phyloP scores from a whole-genome alignment of 2,113 vertebrate genomes.

The Lagenorhynchus albirostris region DNA sequence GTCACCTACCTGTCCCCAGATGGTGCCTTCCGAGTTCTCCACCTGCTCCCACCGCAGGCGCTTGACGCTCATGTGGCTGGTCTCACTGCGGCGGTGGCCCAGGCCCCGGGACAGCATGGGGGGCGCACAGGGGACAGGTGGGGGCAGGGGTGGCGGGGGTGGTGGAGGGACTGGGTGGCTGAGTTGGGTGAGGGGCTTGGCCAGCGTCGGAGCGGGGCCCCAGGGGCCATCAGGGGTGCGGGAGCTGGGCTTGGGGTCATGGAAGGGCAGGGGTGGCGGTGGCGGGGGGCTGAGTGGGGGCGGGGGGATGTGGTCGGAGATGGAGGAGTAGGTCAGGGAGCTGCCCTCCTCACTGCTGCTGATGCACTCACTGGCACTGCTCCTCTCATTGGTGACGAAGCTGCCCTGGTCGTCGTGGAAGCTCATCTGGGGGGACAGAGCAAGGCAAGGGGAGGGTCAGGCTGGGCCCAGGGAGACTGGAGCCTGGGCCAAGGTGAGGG shows the following conservation, averaged over 20 bases:
- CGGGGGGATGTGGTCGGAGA: slow-evolving; percentile 91
- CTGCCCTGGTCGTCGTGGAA: slow-evolving; percentile 94
- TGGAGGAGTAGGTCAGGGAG: slow-evolving; percentile 93
- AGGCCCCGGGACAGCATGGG: slow-evolving; percentile 83
- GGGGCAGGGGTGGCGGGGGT: slow-evolving; percentile 68
- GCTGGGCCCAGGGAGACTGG: background rate
- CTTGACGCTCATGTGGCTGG: slow-evolving; percentile 97
- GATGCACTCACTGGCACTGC: slow-evolving; percentile 91
- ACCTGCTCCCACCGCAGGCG: slow-evolving; percentile 98
- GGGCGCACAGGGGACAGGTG: slow-evolving; percentile 74
- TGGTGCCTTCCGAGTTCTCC: slow-evolving; percentile 98
- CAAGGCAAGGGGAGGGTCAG: background rate
- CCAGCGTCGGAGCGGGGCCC: background rate
- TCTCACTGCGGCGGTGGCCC: slow-evolving; percentile 87
- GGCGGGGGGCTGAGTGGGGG: slow-evolving; percentile 90
- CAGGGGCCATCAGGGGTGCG: slow-evolving; percentile 80
- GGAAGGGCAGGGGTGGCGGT: slow-evolving; percentile 87
- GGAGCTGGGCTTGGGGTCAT: slow-evolving; percentile 82
- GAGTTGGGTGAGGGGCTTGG: slow-evolving; percentile 76
- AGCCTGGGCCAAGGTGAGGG: too few species aligned
- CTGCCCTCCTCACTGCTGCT: slow-evolving; percentile 95
- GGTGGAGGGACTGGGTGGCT: slow-evolving; percentile 75
- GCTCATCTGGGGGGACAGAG: slow-evolving; percentile 88
- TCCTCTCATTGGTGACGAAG: slow-evolving; percentile 86
- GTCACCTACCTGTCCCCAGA: slow-evolving; percentile 94